Conservation (phyloP, 2,113 vertebrate genomes). For the Carassius auratus region DNA sequence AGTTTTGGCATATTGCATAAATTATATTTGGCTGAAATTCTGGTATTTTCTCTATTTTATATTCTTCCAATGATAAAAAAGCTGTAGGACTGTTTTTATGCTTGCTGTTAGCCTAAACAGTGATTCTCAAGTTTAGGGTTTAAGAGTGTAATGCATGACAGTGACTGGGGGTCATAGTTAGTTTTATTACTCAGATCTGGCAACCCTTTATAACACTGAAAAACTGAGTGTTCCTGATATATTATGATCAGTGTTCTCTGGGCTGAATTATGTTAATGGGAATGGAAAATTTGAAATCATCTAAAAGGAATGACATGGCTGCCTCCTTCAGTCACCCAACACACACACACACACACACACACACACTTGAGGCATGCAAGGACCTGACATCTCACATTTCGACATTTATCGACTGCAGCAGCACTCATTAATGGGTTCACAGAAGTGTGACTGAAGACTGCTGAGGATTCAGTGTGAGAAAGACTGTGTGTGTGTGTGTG, state of each 20-base stretch:
- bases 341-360: not conserved
- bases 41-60: too few relatives aligned
- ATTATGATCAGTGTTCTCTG: not conserved
- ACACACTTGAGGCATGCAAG: not conserved
- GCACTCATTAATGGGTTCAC: conserved; percentile 20
- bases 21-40: too few relatives aligned
- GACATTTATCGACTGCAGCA: conserved; percentile 16
- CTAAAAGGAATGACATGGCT: conserved; percentile 14
- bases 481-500: not conserved
- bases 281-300: conserved; percentile 38
- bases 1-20: too few relatives aligned
- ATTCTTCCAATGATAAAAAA: too few relatives aligned
- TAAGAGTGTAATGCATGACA: too few relatives aligned
- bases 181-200: too few relatives aligned
- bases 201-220: too few relatives aligned
- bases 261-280: not conserved
- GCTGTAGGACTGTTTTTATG: too few relatives aligned
- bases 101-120: too few relatives aligned
- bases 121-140: too few relatives aligned
- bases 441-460: conserved; percentile 9
- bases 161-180: too few relatives aligned
- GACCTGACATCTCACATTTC: conserved; percentile 18
- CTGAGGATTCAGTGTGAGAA: not conserved
- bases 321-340: conserved; percentile 12
- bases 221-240: not conserved